Conservation (phyloP, 1,140 invertebrate genomes). For the Meteorus sp. region DNA sequence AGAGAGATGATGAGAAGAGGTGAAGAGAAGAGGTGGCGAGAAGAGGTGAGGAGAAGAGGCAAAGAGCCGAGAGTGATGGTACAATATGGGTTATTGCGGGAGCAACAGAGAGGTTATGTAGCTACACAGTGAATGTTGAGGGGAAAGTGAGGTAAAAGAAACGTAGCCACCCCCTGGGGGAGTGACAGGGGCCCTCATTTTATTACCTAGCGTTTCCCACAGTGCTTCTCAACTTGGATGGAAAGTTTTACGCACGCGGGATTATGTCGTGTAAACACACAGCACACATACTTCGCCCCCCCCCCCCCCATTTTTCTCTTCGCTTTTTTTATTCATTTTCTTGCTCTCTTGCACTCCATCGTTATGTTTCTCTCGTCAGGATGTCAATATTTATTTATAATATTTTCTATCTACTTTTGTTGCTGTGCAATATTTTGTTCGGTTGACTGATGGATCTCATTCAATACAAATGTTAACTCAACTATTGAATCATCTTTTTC, state of each 20-base stretch:
- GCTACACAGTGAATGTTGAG: not conserved
- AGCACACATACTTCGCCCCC: not conserved
- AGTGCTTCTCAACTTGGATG: conserved; percentile 53
- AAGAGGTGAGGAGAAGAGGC: conserved; percentile 36
- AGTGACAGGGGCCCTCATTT: conserved; percentile 59
- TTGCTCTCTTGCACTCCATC: too few relatives aligned
- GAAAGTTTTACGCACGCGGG: conserved; percentile 23
- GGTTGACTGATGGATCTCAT: too few relatives aligned
- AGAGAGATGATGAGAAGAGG: conserved; percentile 34
- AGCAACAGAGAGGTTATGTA: too few relatives aligned
- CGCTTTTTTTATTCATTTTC: too few relatives aligned
- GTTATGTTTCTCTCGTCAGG: too few relatives aligned
- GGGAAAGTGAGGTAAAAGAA: not conserved
- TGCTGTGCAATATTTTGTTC: too few relatives aligned
- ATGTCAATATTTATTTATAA: too few relatives aligned
- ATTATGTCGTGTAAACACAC: conserved; percentile 37
- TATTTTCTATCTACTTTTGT: too few relatives aligned
- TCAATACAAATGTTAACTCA: too few relatives aligned
- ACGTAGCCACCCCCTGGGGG: conserved; percentile 53
- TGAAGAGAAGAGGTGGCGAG: conserved; percentile 26
- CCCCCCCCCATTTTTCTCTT: not conserved
- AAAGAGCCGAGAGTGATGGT: conserved; percentile 39
- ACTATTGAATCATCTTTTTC: too few relatives aligned
- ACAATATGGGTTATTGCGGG: conserved; percentile 61
- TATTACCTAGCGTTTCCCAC: conserved; percentile 52